Percentiles rank a stretch among this genome's conserved stretches.
These are phyloP conservation scores for Bugula neritina DNA, from an alignment of 2,888 invertebrate species.

Conservation along the genomic window DNA sequence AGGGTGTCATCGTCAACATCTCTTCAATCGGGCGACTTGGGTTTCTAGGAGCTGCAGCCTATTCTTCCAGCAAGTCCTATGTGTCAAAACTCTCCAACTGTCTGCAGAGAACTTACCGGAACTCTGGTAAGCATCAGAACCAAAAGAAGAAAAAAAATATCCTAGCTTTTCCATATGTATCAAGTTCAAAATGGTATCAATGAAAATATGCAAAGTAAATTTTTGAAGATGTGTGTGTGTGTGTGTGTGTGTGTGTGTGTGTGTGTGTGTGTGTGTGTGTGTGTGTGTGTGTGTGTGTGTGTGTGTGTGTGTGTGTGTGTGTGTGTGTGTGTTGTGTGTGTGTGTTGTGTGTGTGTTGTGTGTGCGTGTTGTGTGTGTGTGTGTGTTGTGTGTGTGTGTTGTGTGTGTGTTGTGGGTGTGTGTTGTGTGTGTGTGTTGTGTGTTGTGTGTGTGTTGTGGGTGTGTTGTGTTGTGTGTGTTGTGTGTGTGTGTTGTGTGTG, in stretches of 20 bases:
- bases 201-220: too few species aligned
- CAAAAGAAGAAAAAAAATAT: neutral
- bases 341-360: too few species aligned
- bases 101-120: constrained; percentile 9
- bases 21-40: neutral
- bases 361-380: too few species aligned
- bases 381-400: too few species aligned
- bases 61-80: neutral
- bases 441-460: too few species aligned
- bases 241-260: neutral
- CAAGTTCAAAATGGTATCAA: too few species aligned
- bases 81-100: neutral
- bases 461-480: too few species aligned
- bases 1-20: constrained; percentile 12
- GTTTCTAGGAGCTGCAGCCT: neutral
- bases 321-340: too few species aligned
- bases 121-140: constrained; percentile 7
- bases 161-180: too few species aligned
- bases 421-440: too few species aligned
- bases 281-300: neutral
- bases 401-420: too few species aligned
- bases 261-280: neutral
- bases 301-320: neutral
- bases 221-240: neutral
- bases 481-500: too few species aligned